Conservation (phyloP, 2,113 vertebrate species). For the Seriola aureovittata region DNA sequence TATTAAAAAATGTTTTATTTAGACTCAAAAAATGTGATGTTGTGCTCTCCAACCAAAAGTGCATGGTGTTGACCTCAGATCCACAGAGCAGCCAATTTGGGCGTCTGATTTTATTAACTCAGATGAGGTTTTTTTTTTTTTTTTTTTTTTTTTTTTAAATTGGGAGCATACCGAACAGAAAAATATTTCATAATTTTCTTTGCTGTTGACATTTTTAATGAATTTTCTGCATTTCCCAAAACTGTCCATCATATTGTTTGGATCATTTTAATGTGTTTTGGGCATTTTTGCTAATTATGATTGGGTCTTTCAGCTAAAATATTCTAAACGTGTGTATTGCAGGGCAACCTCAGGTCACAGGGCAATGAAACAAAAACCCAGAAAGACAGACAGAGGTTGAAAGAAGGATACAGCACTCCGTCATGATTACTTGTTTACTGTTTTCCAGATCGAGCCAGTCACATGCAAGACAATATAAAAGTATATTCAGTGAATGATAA, state of each 20-base stretch:
- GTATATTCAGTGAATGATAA: constrained; percentile 75
- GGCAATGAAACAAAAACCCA: constrained; percentile 6
- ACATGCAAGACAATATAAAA: constrained; percentile 71
- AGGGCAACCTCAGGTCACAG: constrained; percentile 1
- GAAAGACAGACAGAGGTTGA: not conserved
- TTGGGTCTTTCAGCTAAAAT: constrained; percentile 8
- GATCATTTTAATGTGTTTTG: constrained; percentile 2
- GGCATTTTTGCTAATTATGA: constrained; percentile 6
- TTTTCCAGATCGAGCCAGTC: constrained; percentile 60
- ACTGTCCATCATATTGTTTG: not conserved
- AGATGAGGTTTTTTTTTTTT: not conserved
- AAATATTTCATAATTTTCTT: not conserved
- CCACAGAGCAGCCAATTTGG: constrained; percentile 19
- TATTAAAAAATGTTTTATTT: constrained; percentile 32
- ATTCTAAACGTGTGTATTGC: not conserved
- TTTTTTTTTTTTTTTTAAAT: not conserved
- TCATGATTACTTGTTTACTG: constrained; percentile 64
- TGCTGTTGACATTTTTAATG: not conserved
- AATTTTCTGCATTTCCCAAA: not conserved
- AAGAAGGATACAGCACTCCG: constrained; percentile 13
- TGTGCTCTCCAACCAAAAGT: constrained; percentile 31
- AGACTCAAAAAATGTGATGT: constrained; percentile 2
- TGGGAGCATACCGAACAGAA: not conserved
- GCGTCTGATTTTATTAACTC: constrained; percentile 28
- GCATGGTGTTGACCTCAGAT: constrained; percentile 35